A percentile compares a stretch with the other conserved stretches of the same genome.
Evolutionary conservation across 2,888 invertebrate genomes (phyloP).

Genomic region (Myopa tessellatipennis): DNA sequence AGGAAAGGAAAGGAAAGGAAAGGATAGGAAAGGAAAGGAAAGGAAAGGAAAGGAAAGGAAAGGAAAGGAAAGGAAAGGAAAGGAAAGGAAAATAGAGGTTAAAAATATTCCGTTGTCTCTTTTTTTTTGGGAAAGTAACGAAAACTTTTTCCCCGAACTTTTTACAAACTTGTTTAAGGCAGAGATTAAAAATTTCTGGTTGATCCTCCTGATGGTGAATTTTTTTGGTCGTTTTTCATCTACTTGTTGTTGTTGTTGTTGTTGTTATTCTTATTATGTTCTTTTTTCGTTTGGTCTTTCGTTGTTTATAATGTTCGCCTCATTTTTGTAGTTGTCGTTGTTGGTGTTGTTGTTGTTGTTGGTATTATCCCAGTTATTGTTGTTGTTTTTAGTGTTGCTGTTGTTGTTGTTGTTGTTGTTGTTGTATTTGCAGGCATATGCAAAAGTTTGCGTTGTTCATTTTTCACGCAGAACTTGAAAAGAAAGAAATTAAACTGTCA

Average conservation of each 20-base stretch:
- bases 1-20: background rate
- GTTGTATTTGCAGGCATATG: constrained; percentile 4
- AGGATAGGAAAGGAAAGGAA: background rate
- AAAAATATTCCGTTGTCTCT: background rate
- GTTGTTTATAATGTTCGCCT: background rate
- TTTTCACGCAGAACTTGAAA: constrained; percentile 21
- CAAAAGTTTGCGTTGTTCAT: constrained; percentile 12
- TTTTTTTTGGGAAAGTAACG: background rate
- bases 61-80: background rate
- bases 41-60: background rate
- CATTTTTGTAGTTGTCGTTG: background rate
- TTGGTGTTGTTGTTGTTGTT: constrained; percentile 16
- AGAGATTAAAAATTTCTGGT: background rate
- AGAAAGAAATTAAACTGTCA: constrained; percentile 33
- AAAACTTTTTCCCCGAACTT: background rate
- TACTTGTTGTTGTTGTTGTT: background rate
- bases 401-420: background rate
- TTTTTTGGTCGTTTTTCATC: background rate
- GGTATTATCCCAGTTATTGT: background rate
- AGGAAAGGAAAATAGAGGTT: too few relatives aligned
- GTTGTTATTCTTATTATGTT: background rate
- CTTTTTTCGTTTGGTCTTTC: background rate
- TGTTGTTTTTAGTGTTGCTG: too few relatives aligned
- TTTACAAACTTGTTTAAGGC: background rate
- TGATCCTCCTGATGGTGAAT: background rate